Base-by-base conservation (phyloP, 2,797 vertebrate genomes). In the Sebastes itinus region DNA sequence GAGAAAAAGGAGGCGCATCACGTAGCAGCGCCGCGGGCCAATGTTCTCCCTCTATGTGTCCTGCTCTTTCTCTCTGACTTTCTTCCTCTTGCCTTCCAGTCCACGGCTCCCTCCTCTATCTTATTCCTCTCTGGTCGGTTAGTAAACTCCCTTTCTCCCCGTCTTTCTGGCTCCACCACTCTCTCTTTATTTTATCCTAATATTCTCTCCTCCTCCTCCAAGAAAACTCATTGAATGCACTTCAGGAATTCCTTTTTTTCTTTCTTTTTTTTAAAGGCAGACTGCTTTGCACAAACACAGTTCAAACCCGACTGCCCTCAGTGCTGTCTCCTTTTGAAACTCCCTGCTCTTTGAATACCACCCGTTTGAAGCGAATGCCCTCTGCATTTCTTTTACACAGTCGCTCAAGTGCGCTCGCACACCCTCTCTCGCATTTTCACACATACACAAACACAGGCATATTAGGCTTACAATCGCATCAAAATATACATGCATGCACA, bases 231-330 rank as follows among this genome's bases (percentile, higher is more conserved):
- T 64, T 23, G 76, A 91, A 78, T 76, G 77, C 80, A 86, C 88
- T 91, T 89, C 83, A 93, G 92, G 85, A 91, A 88, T 91, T 77
- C 66, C 68, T 87, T 79, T 79, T 77, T 78, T 85, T 71, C 9
- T 16, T 38, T 71, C 33, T 67, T 68, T 61, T 77, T 81, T 81
- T 77, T 67, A 71, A 84, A 82, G 77, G 76, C 83, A 28, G 86
- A 59, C 80, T 60, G 69, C 89, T 92, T 88, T 85, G 81, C 89
- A 91, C 90, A 92, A 92, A 92, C 89, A 93, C 81, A 93, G 93
- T 94, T 95, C 92, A 95, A 95, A 94, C 93, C 87, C 42, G 16
- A 20, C 79, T 93, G 93, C 93, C 94, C 94, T 93, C 86, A 90
- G 92, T 87, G 91, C 90, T 89, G 90, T 92, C 90, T 93, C 70